phyloP scores from a whole-genome alignment of 2,888 invertebrate genomes.

The Aproaerema taeniolella region DNA sequence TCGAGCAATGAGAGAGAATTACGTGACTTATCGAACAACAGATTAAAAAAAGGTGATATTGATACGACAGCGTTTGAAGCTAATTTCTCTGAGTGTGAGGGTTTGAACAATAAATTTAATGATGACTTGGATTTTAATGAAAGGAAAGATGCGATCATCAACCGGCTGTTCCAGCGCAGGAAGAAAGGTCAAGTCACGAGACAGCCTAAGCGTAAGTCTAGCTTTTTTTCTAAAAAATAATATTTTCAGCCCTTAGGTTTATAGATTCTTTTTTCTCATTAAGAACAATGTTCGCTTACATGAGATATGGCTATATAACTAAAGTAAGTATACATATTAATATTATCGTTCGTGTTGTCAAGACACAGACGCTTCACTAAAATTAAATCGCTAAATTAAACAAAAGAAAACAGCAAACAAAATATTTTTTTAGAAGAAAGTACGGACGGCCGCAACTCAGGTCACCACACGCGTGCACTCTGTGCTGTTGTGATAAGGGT shows the following conservation, averaged over 20 bases:
- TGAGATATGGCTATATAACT: too few relatives aligned
- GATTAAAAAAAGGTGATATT: slow-evolving; percentile 45
- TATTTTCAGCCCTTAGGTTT: neutral
- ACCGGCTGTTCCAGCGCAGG: slow-evolving; percentile 52
- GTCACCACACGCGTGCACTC: too few relatives aligned
- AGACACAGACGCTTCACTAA: too few relatives aligned
- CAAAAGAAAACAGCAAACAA: too few relatives aligned
- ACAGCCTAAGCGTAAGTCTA: slow-evolving; percentile 63
- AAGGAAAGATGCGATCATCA: slow-evolving; percentile 57
- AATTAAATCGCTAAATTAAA: too few relatives aligned
- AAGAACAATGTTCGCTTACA: too few relatives aligned
- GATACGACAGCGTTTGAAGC: slow-evolving; percentile 45
- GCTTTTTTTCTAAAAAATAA: slow-evolving; percentile 20
- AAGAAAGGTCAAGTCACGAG: slow-evolving; percentile 46
- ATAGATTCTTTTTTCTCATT: slow-evolving; percentile 1
- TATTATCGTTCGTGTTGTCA: too few relatives aligned
- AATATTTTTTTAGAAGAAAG: too few relatives aligned
- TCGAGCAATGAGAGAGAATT: slow-evolving; percentile 53
- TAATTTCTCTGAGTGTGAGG: slow-evolving; percentile 58
- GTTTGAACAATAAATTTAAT: slow-evolving; percentile 46
- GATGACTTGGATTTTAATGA: slow-evolving; percentile 56
- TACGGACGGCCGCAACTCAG: too few relatives aligned
- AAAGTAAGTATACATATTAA: too few relatives aligned
- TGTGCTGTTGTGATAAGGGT: too few relatives aligned
- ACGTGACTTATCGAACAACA: slow-evolving; percentile 47